phyloP scores from a whole-genome alignment of 2,797 vertebrate genomes.

The Pagetopsis macropterus region DNA sequence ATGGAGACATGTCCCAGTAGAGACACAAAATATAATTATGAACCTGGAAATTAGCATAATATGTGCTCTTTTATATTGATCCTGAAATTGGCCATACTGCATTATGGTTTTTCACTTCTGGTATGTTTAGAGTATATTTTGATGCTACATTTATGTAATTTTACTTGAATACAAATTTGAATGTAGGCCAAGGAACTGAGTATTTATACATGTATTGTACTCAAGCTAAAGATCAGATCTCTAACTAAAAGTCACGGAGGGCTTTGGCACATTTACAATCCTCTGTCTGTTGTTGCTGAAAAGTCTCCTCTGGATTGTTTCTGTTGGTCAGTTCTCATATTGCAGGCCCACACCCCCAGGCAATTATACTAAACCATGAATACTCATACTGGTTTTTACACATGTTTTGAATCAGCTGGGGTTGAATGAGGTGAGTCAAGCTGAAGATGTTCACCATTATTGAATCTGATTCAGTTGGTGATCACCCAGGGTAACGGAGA shows the following conservation, averaged over 20 bases:
- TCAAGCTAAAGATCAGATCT: too few species aligned
- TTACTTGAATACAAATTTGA: too few species aligned
- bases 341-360: not conserved
- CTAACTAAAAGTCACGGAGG: not conserved
- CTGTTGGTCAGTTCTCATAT: not conserved
- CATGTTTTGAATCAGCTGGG: constrained; percentile 22
- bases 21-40: too few species aligned
- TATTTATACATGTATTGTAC: too few species aligned
- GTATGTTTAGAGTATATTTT: too few species aligned
- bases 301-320: constrained; percentile 7
- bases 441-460: not conserved
- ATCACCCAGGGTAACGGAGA: constrained; percentile 1
- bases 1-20: too few species aligned
- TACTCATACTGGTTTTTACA: not conserved
- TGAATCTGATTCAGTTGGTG: not conserved
- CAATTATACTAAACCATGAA: not conserved
- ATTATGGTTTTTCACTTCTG: too few species aligned
- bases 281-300: not conserved
- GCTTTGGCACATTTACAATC: not conserved
- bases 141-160: too few species aligned
- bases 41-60: too few species aligned
- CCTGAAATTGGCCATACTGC: too few species aligned
- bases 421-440: constrained; percentile 2
- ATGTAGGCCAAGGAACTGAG: too few species aligned
- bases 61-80: too few species aligned